Percentiles rank a stretch among this genome's conserved stretches.
Conservation (phyloP, 1,140 invertebrate species). For the fruit fly (Drosophila melanogaster) region DNA sequence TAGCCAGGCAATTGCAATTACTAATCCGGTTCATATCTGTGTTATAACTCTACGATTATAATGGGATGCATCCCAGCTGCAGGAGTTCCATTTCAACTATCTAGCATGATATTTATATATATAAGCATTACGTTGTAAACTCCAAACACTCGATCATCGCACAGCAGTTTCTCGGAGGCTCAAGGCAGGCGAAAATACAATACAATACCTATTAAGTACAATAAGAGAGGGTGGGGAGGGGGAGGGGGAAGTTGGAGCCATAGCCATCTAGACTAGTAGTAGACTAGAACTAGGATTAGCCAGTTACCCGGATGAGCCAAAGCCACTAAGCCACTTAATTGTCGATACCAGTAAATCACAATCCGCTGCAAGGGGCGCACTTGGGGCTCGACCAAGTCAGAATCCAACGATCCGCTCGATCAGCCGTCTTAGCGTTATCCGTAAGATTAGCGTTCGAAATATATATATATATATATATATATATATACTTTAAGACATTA, state of each 20-base stretch:
- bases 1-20: constrained; percentile 32
- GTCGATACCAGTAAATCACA: constrained; percentile 27
- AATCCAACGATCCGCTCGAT: constrained; percentile 16
- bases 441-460: constrained; percentile 18
- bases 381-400: constrained; percentile 3
- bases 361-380: constrained; percentile 7
- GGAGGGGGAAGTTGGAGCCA: constrained; percentile 7
- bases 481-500: constrained; percentile 36
- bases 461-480: constrained; percentile 5
- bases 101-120: constrained; percentile 29
- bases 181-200: constrained; percentile 9
- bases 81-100: constrained; percentile 50
- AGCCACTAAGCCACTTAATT: constrained; percentile 34
- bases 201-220: constrained; percentile 72
- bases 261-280: constrained; percentile 22
- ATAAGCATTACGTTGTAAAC: constrained; percentile 38
- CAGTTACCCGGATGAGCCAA: constrained; percentile 18
- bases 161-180: constrained; percentile 42
- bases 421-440: constrained; percentile 24
- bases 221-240: constrained; percentile 33
- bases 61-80: neutral
- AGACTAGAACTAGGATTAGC: constrained; percentile 37
- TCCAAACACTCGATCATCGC: neutral
- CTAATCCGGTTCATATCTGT: constrained; percentile 74
- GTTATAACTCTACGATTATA: constrained; percentile 64